Percentiles rank a stretch among this genome's conserved stretches.
These are phyloP conservation scores for Morpho achilles DNA, from an alignment of 2,888 invertebrate genomes.

Conservation along the genomic window DNA sequence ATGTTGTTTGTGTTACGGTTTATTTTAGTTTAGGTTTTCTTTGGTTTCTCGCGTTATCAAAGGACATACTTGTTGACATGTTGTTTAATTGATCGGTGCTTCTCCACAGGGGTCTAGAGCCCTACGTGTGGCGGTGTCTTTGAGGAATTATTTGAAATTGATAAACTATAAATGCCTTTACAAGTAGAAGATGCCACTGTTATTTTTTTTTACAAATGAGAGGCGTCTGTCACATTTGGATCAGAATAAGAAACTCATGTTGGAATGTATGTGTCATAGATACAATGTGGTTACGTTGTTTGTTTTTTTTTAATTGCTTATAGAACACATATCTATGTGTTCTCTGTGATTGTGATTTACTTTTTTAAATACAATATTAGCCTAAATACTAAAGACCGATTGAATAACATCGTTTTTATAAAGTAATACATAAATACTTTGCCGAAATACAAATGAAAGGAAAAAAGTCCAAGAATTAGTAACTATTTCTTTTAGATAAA, in stretches of 20 bases:
- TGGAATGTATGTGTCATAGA: conserved; percentile 17
- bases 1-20: conserved; percentile 58
- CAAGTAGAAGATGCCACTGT: conserved; percentile 75
- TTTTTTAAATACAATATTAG: too few relatives aligned
- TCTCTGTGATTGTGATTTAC: too few relatives aligned
- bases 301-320: background rate
- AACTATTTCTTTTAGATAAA: too few relatives aligned
- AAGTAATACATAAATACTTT: too few relatives aligned
- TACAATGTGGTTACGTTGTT: background rate
- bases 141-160: conserved; percentile 75
- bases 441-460: too few relatives aligned
- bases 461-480: too few relatives aligned
- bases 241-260: conserved; percentile 26
- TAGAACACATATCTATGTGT: too few relatives aligned
- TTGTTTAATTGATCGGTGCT: conserved; percentile 78
- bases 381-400: too few relatives aligned
- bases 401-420: too few relatives aligned
- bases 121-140: conserved; percentile 68
- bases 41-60: conserved; percentile 60
- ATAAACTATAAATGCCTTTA: conserved; percentile 71
- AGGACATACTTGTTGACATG: conserved; percentile 79
- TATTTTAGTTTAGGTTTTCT: conserved; percentile 45
- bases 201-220: conserved; percentile 45
- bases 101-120: conserved; percentile 70
- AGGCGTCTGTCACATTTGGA: conserved; percentile 45